Base-by-base conservation (phyloP, 2,797 vertebrate species). In the Tarsius wallacei region DNA sequence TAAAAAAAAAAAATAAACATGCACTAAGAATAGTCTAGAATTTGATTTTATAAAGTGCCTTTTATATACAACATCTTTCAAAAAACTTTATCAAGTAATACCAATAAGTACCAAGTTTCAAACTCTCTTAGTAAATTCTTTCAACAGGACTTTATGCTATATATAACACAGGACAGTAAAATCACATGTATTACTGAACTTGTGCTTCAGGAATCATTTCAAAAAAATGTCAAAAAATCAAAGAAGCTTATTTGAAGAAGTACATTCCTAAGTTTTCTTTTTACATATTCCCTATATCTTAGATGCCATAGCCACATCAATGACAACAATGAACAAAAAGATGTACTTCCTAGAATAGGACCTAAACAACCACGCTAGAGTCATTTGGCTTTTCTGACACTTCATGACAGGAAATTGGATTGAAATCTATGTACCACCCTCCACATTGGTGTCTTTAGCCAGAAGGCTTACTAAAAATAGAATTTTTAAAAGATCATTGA, bases 1-100 rank as follows among this genome's bases (percentile, higher is more conserved):
- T 99, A 94, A 64, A 88, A 97, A 71, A 97, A 71, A 85, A 97
- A 91, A 97, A 49, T 22, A 97, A 71, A 95, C 91, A 92, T 68
- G 7, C 7, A 77, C 28, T 93, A 83, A 91, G 19, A 77, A 96
- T 70, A 81, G 4, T 64, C 83, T 78, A 84, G 95, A 96, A 92
- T 93, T 68, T 87, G 64, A 4, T 4, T 81, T 96, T 93, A 94
- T 31, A 95, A 94, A 74, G 84, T 4, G 74, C 1, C 10, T 10
- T 96, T 78, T 66, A 59, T 0, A 71, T 42, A 2, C 15, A 81
- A 90, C 59, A 68, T n/a, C 24, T 82, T 90, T 94, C 16, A 31
- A 70, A 90, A 96, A 97, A 87, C 3, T 47, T 96, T 73, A 93
- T 31, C 74, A 96, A 96, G 51, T 63, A 94, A 64, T 53, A 94